These are phyloP conservation scores for Balearica regulorum DNA, from an alignment of 2,797 vertebrate species.

Conservation along the genomic window DNA sequence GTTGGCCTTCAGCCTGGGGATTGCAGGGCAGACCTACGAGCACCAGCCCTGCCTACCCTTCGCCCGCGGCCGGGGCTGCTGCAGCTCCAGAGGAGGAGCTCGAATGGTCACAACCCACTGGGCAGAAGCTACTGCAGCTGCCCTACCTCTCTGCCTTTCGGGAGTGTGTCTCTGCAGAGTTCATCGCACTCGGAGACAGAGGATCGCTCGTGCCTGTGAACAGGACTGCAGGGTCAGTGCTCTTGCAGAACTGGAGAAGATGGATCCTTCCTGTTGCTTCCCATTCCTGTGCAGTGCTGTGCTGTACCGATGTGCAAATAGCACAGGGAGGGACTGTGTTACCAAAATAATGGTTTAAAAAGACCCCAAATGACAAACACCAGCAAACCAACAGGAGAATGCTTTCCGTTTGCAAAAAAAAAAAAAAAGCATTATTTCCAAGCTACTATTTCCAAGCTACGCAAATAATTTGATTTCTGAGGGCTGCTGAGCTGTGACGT, in stretches of 20 bases:
- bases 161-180: neutral
- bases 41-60: neutral
- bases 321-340: too few relatives aligned
- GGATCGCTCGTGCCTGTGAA: neutral
- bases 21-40: neutral
- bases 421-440: neutral
- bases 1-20: neutral
- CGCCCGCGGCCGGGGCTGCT: neutral
- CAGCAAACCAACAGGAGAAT: neutral
- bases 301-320: neutral
- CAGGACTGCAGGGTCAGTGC: neutral
- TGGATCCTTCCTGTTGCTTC: neutral
- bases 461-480: neutral
- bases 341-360: neutral
- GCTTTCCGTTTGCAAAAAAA: neutral
- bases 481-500: neutral
- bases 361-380: neutral
- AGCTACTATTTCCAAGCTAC: neutral
- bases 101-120: rapidly evolving
- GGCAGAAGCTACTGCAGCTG: neutral
- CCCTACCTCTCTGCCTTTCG: neutral
- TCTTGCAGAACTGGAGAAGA: neutral
- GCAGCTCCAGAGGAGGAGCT: neutral
- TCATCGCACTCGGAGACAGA: neutral
- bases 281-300: neutral